Evolutionary conservation across 2,797 vertebrate species (phyloP).

Genomic region (Nyctalus aviator): DNA sequence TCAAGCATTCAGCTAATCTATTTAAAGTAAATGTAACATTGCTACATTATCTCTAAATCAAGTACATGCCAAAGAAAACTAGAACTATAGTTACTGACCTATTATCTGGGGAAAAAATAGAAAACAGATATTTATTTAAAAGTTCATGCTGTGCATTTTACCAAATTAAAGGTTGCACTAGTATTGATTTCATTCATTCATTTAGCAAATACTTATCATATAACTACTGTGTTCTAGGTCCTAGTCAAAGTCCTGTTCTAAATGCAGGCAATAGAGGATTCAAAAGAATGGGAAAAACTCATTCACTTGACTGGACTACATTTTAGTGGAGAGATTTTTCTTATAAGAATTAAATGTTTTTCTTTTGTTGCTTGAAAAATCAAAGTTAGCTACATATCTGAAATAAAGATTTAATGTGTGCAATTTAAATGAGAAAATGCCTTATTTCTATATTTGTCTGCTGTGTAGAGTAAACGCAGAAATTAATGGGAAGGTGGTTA

Average conservation of each 20-base stretch:
- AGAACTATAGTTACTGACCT: background rate
- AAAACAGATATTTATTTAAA: background rate
- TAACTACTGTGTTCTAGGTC: background rate
- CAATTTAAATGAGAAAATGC: slow-evolving; percentile 25
- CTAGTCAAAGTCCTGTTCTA: background rate
- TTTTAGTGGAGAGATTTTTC: background rate
- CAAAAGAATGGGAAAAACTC: background rate
- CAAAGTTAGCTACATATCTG: background rate
- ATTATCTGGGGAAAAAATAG: background rate
- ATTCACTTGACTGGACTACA: background rate
- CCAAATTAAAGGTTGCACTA: background rate
- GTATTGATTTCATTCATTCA: background rate
- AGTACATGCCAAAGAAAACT: background rate
- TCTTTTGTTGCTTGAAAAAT: slow-evolving; percentile 37
- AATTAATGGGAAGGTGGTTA: background rate
- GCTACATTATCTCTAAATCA: background rate
- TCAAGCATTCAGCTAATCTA: background rate
- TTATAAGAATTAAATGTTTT: background rate
- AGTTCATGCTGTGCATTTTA: background rate
- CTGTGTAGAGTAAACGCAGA: slow-evolving; percentile 17
- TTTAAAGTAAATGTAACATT: background rate
- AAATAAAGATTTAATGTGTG: background rate
- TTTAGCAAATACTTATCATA: background rate
- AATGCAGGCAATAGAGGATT: background rate
- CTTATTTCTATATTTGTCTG: background rate